Evolutionary conservation across 1,140 invertebrate genomes (phyloP), one percentile per base, ranked within the genome.

Genomic region (Phocides pigmalion): DNA sequence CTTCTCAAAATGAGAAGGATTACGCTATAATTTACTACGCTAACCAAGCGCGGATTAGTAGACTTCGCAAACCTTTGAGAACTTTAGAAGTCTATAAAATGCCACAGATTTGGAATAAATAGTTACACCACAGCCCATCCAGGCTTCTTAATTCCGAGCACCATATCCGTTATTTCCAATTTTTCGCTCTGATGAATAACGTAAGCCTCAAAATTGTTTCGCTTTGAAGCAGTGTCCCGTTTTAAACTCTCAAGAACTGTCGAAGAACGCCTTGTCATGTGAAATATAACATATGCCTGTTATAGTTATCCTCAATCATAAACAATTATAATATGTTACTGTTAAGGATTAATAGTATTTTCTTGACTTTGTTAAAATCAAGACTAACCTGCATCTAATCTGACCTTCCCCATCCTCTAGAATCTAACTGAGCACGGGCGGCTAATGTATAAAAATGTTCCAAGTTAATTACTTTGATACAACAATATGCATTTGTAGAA

Each of bases 111-210:
- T 8, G 0, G 32, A 35, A n/a, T 35, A 35, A 35, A 28, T 58
- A 28, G 16, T 15, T 58, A 41, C 32, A 12, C 9, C 58, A 15
- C 47, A 37, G 19, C 53, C n/a, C n/a, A n/a, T 68, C 47, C 8
- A 62, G n/a, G 62, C 54, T 49, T 54, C 49, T 66, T 62, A 17
- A 16, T 65, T 67, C 22, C 58, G 56, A 16, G 39, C 51, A 56
- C 64, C 62, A 58, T 67, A 62, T 64, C 53, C 59, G 42, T 64
- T 56, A 65, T 66, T 64, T 73, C 63, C 61, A 59, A 79, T 75
- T 75, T 71, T 67, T 75, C 62, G 68, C 68, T 73, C 59, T 65
- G 69, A 19, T 68, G 68, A 63, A 64, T 65, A 44, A 44, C 8
- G 42, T 11, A 11, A 11, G 8, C 42, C 16, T 44, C 17, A 44